phyloP scores from a whole-genome alignment of 1,140 invertebrate genomes.

The Lineus longissimus region DNA sequence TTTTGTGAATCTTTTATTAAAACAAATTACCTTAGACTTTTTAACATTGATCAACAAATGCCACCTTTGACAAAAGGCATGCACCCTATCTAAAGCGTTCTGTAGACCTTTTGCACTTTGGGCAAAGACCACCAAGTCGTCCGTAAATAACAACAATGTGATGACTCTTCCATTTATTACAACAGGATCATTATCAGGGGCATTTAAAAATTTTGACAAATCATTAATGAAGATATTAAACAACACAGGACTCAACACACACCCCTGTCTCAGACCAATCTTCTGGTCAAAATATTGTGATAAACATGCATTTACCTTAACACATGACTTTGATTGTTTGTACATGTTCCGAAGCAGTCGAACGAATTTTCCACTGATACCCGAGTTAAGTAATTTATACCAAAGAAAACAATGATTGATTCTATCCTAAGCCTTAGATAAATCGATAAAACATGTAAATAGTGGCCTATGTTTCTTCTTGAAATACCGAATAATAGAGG shows the following conservation, averaged over 20 bases:
- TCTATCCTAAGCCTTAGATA: not conserved
- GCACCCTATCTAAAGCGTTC: not conserved
- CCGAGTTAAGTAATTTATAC: not conserved
- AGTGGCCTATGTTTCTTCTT: not conserved
- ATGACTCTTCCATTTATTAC: not conserved
- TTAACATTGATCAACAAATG: not conserved
- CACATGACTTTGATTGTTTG: not conserved
- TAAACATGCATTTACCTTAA: not conserved
- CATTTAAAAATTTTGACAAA: not conserved
- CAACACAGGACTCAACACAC: not conserved
- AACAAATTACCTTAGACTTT: not conserved
- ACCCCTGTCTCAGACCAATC: not conserved
- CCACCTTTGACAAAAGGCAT: not conserved
- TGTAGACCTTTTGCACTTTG: not conserved
- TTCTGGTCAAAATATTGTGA: not conserved
- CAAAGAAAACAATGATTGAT: not conserved
- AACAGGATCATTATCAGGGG: not conserved
- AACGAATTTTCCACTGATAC: not conserved
- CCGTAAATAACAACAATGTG: not conserved
- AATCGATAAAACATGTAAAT: not conserved
- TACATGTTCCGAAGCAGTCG: not conserved
- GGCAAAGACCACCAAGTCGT: not conserved
- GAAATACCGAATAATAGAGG: not conserved
- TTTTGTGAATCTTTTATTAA: not conserved
- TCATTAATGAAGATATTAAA: conserved; percentile 5